Evolutionary conservation across 2,888 invertebrate species (phyloP), one percentile per base, ranked within the genome.

Genomic region (Mythimna impura): DNA sequence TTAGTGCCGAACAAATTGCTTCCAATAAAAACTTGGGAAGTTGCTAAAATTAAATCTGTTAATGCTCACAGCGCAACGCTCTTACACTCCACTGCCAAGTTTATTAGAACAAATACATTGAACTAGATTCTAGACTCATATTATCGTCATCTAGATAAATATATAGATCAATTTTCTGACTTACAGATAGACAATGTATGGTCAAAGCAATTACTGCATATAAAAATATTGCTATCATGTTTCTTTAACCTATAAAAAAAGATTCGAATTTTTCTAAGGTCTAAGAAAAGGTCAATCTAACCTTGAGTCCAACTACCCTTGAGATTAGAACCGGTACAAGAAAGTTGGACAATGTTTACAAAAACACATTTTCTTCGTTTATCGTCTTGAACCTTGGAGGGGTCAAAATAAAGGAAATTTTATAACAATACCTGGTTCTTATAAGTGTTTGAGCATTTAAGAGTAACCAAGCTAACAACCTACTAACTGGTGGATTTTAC

Each of bases 1-100:
- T 62, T 54, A 68, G n/a, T 50, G 17, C 61, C 3, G 47, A 80
- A 65, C 50, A 50, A 73, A 80, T 83, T 83, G 74, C 69, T 36
- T 34, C 22, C 61, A 70, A 79, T 79, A 83, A 80, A 83, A 80
- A 79, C 70, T 70, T 67, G 40, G 25, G 14, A 40, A 73, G 54
- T 71, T 80, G 70, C 80, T 73, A 80, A 73, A 80, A 80, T 83
- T 83, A 47, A 81, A 62, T 83, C 67, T 66, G 54, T 58, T 81
- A 83, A 80, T 83, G 9, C 40, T n/a, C 66, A 43, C 40, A 50
- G 54, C 25, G 47, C 36, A 43, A 47, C 22, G 54, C 52, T 61
- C n/a, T 14, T 55, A 55, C 55, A 62, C 50, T 66, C 9, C 4
- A 43, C 50, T 83, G 80, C 80, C 83, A 83, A 81, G 80, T 60